Percentiles rank a stretch among this genome's conserved stretches.
phyloP scores from a whole-genome alignment of 2,113 vertebrate genomes.

The Felis catus region F.catus_Fca126_mat1.0 CM031423.1:28135001-28135500 shows the following conservation, averaged over 20 bases:
- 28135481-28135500: background rate
- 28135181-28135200: background rate
- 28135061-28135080: background rate
- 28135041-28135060: background rate
- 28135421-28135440: too few species aligned
- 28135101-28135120: background rate
- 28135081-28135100: background rate
- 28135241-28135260: conserved; percentile 17
- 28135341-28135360: too few species aligned
- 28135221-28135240: background rate
- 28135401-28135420: too few species aligned
- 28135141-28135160: background rate
- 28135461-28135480: background rate
- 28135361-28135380: too few species aligned
- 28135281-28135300: background rate
- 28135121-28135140: background rate
- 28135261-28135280: background rate
- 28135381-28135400: too few species aligned
- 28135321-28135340: too few species aligned
- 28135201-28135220: background rate
- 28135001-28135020: background rate
- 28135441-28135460: too few species aligned
- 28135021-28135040: conserved; percentile 22
- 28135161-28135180: background rate
- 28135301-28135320: too few species aligned